A percentile compares a stretch with the other conserved stretches of the same genome.
phyloP scores from a whole-genome alignment of 2,113 vertebrate genomes.

The Leiothrix lutea region DNA sequence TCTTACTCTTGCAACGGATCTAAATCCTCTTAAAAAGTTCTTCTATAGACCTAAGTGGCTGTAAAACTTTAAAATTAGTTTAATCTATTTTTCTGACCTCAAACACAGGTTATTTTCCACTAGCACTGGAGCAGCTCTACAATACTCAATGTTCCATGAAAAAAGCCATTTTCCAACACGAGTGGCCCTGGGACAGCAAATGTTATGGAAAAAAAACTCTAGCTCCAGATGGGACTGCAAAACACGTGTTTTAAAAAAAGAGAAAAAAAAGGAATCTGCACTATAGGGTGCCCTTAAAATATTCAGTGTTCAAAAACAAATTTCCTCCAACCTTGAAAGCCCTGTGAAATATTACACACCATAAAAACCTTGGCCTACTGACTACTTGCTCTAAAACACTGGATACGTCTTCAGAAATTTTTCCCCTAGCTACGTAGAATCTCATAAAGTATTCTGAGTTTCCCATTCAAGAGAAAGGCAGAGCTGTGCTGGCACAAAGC shows the following conservation, averaged over 20 bases:
- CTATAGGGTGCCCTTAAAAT: conserved; percentile 66
- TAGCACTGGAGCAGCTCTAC: conserved; percentile 47
- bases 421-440: conserved; percentile 20
- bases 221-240: conserved; percentile 44
- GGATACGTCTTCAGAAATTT: conserved; percentile 38
- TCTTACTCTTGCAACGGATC: neutral
- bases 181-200: conserved; percentile 62
- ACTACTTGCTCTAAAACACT: conserved; percentile 39
- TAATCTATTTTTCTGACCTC: conserved; percentile 71
- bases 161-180: conserved; percentile 52
- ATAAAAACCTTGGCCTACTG: conserved; percentile 66
- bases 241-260: neutral
- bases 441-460: conserved; percentile 43
- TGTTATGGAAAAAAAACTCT: conserved; percentile 49
- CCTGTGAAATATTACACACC: conserved; percentile 66
- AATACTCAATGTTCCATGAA: conserved; percentile 39
- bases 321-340: conserved; percentile 70
- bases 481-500: conserved; percentile 11
- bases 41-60: conserved; percentile 29
- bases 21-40: conserved; percentile 20
- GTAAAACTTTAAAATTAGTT: conserved; percentile 64
- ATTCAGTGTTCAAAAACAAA: conserved; percentile 70
- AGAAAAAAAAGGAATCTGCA: neutral
- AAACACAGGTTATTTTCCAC: conserved; percentile 65
- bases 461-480: conserved; percentile 2